Evolutionary conservation across 2,797 vertebrate genomes (phyloP), one percentile per base, ranked within the genome.

Genomic region (Coregonus sp.): DNA sequence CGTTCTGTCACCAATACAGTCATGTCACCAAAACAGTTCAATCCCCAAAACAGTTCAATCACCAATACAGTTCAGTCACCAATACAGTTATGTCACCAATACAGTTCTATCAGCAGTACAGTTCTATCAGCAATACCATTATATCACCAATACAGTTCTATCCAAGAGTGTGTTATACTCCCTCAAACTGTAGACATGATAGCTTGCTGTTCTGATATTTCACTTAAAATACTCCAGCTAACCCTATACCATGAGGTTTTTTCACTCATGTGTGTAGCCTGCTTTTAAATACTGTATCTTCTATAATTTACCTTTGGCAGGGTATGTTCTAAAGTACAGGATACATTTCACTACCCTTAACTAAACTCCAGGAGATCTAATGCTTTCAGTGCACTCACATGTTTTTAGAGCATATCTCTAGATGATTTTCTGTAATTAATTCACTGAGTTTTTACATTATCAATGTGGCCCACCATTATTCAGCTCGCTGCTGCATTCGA

Each of bases 361-460:
- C 70, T 78, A 50, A n/a, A 33, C 70, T 65, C 69, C 4, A 29
- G 20, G 29, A 66, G 2, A 40, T 31, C 35, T 67, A 20, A 33
- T 66, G 20, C 47, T 4, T 78, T 68, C 50, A n/a, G 68, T 5
- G n/a, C 71, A 69, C 35, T 63, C 33, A 25, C 3, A 25, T 25
- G 20, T 52, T 56, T 29, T 4, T 65, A 15, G 37, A 16, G 76
- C 69, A 15, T 4, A 50, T 52, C 72, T 74, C 52, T 67, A 20
- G 72, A 66, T 74, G 50, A 66, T 51, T 75, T 78, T 31, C 65
- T 74, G 35, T 75, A 81, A 75, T 78, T 74, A 75, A 72, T 72
- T 35, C 63, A 33, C n/a, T 15, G 25, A 68, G 50, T 73, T 73
- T 73, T 73, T 18, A 67, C 31, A 73, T 72, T 54, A 25, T 75